phyloP scores from a whole-genome alignment of 2,113 vertebrate genomes.

The Percina caprodes region DNA sequence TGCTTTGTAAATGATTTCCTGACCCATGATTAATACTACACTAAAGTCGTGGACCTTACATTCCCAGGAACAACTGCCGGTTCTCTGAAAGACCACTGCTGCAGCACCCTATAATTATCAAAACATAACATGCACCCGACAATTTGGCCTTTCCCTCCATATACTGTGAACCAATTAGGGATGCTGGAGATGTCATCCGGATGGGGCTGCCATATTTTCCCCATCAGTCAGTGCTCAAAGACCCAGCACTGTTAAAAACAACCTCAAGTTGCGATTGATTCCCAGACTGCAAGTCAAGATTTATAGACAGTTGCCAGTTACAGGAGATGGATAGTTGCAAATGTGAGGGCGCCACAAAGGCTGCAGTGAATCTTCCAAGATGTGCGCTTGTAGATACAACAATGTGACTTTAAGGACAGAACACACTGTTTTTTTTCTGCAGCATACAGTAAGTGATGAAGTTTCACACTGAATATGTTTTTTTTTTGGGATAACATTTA shows the following conservation, averaged over 20 bases:
- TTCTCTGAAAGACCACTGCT: conserved; percentile 55
- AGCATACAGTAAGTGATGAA: not conserved
- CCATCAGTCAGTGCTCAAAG: conserved; percentile 41
- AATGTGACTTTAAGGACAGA: not conserved
- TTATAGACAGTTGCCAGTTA: conserved; percentile 47
- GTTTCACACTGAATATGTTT: not conserved
- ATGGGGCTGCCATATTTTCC: conserved; percentile 32
- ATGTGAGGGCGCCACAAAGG: conserved; percentile 22
- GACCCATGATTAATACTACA: conserved; percentile 70
- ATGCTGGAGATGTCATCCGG: conserved; percentile 61
- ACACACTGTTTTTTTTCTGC: not conserved
- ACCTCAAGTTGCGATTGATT: conserved; percentile 53
- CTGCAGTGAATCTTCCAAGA: conserved; percentile 8
- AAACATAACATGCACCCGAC: conserved; percentile 63
- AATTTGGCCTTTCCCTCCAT: conserved; percentile 62
- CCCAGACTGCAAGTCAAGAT: conserved; percentile 36
- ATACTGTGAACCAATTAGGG: conserved; percentile 66
- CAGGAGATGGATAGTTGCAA: conserved; percentile 36
- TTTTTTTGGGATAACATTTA: not conserved
- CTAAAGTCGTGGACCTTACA: conserved; percentile 40
- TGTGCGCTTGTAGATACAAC: conserved; percentile 22
- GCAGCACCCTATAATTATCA: conserved; percentile 73
- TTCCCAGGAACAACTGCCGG: conserved; percentile 65
- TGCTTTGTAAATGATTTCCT: conserved; percentile 58
- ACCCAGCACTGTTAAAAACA: conserved; percentile 16